Base-by-base conservation (phyloP, 2,888 invertebrate species). In the Hypomecis atomaria region DNA sequence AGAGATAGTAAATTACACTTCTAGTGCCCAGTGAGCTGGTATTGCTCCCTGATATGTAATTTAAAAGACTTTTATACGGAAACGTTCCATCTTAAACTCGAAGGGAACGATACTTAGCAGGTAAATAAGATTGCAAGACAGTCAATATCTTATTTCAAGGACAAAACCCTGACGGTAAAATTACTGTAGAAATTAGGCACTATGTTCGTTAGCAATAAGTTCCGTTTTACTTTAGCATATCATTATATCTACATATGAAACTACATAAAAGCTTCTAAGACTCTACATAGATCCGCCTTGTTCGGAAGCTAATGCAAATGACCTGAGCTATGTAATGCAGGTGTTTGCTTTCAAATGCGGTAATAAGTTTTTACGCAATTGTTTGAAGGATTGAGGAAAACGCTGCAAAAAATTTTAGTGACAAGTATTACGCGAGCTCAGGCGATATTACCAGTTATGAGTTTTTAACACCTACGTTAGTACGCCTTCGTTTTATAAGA, bases 351-450 rank as follows among this genome's bases (percentile, higher is more conserved):
- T 56, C 50, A 57, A 49, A 48, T 52, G 64, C 56, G 43, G 44
- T 65, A 63, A 55, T 64, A 43, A 56, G 48, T 10, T 6, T 40
- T 65, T 52, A 57, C 56, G 59, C 56, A 64, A 65, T 52, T 56
- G 49, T 59, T 60, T 48, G 37, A 60, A 59, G 53, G 56, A 53
- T 60, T 57, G 47, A 55, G 62, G 62, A 59, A 59, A 66, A 59
- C 42, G 38, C 40, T 59, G 47, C n/a, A 45, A 50, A 34, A 42
- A 8, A 55, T 55, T 64, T n/a, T 55, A 33, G 55, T 50, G 49
- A 54, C 23, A 48, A 34, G 43, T 5, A 42, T 62, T 62, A 62
- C 62, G 43, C 53, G 38, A 62, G 42, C 11, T 8, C 9, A 49
- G 8, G 33, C 23, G 47, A 47, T 34, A 34, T 47, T 37, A 9